A percentile compares a stretch with the other conserved stretches of the same genome.
Conservation (phyloP, 1,140 invertebrate genomes). For the Brachionus koreanus region DNA sequence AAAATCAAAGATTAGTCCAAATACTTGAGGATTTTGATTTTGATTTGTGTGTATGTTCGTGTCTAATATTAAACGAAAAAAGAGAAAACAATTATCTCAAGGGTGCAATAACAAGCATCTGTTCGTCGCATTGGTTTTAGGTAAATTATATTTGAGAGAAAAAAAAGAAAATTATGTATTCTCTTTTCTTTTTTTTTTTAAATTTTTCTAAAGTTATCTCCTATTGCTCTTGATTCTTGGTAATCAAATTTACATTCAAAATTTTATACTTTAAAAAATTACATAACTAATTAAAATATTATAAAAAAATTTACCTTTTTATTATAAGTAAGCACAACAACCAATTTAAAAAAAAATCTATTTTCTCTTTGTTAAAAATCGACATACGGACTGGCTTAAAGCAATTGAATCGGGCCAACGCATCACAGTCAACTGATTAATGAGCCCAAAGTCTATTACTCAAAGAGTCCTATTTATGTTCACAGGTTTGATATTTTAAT, state of each 20-base stretch:
- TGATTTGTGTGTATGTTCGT: neutral
- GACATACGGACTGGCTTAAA: neutral
- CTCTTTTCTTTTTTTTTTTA: no score
- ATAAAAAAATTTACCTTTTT: neutral
- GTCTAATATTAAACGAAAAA: neutral
- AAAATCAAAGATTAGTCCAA: neutral
- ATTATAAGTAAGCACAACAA: neutral
- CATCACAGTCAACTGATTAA: neutral
- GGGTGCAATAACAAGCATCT: neutral
- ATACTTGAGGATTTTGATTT: neutral
- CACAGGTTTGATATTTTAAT: no score
- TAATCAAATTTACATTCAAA: neutral
- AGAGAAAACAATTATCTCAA: neutral
- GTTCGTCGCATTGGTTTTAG: neutral
- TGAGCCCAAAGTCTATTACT: neutral
- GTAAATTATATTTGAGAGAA: neutral
- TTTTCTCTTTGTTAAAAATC: neutral
- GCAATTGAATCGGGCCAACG: neutral
- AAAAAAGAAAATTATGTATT: neutral
- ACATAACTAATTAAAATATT: constrained; percentile 11
- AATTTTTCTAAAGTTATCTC: neutral
- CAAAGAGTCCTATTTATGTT: no score
- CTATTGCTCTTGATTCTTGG: neutral
- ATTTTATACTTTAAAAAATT: neutral
- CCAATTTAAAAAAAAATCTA: neutral